Evolutionary conservation across 2,797 vertebrate genomes (phyloP).

Genomic region (Xiphorhynchus erythropygius): DNA sequence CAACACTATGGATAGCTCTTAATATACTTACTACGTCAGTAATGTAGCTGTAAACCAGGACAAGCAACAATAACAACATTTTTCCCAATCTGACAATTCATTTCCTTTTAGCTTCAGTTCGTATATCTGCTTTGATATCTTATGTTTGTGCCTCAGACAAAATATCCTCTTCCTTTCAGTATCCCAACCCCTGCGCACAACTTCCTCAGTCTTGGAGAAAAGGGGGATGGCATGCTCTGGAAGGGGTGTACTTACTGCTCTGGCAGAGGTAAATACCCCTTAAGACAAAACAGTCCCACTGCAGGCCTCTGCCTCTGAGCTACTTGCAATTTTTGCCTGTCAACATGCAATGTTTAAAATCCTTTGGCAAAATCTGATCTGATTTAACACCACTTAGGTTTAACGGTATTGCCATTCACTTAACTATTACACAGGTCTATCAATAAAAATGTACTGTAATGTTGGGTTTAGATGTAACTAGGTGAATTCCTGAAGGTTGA

Average conservation of each 20-base stretch:
- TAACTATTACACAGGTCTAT: background rate
- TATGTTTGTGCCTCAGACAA: slow-evolving; percentile 55
- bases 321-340: background rate
- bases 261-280: background rate
- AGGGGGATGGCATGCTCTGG: background rate
- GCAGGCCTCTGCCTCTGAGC: background rate
- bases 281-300: background rate
- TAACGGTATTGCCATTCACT: background rate
- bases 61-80: slow-evolving; percentile 18
- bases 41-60: background rate
- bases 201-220: slow-evolving; percentile 45
- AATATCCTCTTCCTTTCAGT: slow-evolving; percentile 65
- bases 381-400: background rate
- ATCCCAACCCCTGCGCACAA: slow-evolving; percentile 22
- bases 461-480: background rate
- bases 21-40: background rate
- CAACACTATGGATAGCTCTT: background rate
- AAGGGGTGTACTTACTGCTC: background rate
- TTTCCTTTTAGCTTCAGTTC: slow-evolving; percentile 48
- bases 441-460: background rate
- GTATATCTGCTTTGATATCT: slow-evolving; percentile 50
- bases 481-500: background rate
- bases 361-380: background rate
- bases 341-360: background rate
- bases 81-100: slow-evolving; percentile 32